Evolutionary conservation across 2,888 invertebrate species (phyloP).

Genomic region (Falcaria lacertinaria): DNA sequence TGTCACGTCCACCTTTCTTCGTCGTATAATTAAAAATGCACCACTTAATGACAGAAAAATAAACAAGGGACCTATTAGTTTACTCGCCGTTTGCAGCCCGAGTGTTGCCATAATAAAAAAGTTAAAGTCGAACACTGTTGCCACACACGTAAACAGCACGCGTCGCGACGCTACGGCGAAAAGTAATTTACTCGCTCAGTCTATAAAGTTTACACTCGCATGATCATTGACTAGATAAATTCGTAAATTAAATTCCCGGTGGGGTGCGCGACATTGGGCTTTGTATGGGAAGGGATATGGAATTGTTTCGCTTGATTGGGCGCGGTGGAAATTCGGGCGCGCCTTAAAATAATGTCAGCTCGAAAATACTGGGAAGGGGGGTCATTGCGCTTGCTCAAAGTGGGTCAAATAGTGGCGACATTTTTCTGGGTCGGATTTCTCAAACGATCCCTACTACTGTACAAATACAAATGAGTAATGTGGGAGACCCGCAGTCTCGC

Average conservation of each 20-base stretch:
- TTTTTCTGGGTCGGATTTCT: constrained; percentile 60
- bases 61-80: constrained; percentile 26
- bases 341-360: constrained; percentile 66
- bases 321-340: constrained; percentile 36
- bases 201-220: constrained; percentile 72
- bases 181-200: constrained; percentile 61
- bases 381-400: constrained; percentile 55
- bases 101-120: constrained; percentile 39
- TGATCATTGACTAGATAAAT: constrained; percentile 74
- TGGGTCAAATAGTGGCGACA: constrained; percentile 66
- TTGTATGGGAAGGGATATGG: constrained; percentile 26
- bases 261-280: constrained; percentile 31
- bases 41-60: constrained; percentile 21
- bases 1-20: no score
- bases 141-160: constrained; percentile 7
- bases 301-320: constrained; percentile 27
- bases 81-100: constrained; percentile 31
- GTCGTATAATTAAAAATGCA: constrained; percentile 13
- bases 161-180: constrained; percentile 33
- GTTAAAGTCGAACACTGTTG: constrained; percentile 3
- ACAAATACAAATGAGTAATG: constrained; percentile 49
- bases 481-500: constrained; percentile 21
- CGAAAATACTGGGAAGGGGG: constrained; percentile 39
- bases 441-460: constrained; percentile 49
- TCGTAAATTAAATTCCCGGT: constrained; percentile 66